Percentiles rank a stretch among this genome's conserved stretches.
phyloP scores from a whole-genome alignment of 2,113 vertebrate genomes.

The Miniopterus natalensis region DNA sequence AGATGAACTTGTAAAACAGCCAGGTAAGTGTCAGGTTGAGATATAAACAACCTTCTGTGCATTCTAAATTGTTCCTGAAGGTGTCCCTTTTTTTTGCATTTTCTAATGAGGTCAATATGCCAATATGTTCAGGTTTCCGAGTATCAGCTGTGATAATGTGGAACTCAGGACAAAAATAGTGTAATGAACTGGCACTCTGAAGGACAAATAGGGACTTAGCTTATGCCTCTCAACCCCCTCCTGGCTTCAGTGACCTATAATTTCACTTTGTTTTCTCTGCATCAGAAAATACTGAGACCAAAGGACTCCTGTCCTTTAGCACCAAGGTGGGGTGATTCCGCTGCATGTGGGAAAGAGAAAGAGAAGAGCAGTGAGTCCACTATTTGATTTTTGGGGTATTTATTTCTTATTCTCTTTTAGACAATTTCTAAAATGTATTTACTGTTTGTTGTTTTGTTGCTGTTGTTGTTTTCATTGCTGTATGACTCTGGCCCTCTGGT shows the following conservation, averaged over 20 bases:
- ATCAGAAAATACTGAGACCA: slow-evolving; percentile 9
- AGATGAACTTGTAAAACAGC: background rate
- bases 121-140: slow-evolving; percentile 35
- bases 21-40: background rate
- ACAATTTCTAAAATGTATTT: slow-evolving; percentile 19
- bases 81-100: background rate
- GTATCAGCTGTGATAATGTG: slow-evolving; percentile 51
- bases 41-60: background rate
- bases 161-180: slow-evolving; percentile 59
- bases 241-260: background rate
- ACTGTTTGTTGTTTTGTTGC: background rate
- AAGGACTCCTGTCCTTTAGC: background rate
- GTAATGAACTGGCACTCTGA: background rate
- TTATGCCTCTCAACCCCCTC: background rate
- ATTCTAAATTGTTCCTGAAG: slow-evolving; percentile 7
- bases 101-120: slow-evolving; percentile 27
- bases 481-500: background rate
- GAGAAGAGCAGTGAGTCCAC: background rate
- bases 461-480: background rate
- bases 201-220: slow-evolving; percentile 11
- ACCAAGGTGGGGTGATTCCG: background rate
- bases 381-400: background rate
- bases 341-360: slow-evolving; percentile 1
- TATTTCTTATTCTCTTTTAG: background rate
- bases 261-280: slow-evolving; percentile 51